phyloP scores from a whole-genome alignment of 2,888 invertebrate genomes.

The Eilema caniola region DNA sequence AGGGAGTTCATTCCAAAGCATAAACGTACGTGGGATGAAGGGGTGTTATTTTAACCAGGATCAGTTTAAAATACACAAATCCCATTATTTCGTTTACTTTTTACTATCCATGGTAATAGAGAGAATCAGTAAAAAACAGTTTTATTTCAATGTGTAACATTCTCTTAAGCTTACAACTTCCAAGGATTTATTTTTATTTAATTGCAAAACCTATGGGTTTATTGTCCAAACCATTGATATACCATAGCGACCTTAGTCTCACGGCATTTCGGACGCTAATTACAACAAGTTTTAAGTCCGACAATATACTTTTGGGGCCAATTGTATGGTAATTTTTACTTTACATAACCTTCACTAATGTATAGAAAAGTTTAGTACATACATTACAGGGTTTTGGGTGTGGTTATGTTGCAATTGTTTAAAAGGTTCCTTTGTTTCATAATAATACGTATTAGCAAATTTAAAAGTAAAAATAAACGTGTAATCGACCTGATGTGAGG shows the following conservation, averaged over 20 bases:
- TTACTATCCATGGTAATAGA: too few species aligned
- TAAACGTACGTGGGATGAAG: too few species aligned
- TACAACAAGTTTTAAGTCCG: slow-evolving; percentile 33
- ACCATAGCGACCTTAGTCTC: slow-evolving; percentile 17
- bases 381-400: slow-evolving; percentile 5
- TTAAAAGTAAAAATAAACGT: background rate
- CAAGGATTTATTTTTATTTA: background rate
- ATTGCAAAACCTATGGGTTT: background rate
- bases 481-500: background rate
- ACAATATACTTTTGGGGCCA: slow-evolving; percentile 20
- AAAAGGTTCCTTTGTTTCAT: background rate
- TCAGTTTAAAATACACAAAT: too few species aligned
- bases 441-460: background rate
- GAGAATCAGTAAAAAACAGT: too few species aligned
- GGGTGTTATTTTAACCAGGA: too few species aligned
- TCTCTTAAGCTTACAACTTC: background rate
- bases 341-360: slow-evolving; percentile 32
- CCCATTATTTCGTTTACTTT: too few species aligned
- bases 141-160: too few species aligned
- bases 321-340: slow-evolving; percentile 49
- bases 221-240: background rate
- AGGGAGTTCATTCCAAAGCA: too few species aligned
- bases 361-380: slow-evolving; percentile 11
- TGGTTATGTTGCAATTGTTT: slow-evolving; percentile 10
- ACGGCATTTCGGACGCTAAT: slow-evolving; percentile 27